Evolutionary conservation across 2,888 invertebrate genomes (phyloP), one percentile per base, ranked within the genome.

Genomic region (Spodoptera exigua): DNA sequence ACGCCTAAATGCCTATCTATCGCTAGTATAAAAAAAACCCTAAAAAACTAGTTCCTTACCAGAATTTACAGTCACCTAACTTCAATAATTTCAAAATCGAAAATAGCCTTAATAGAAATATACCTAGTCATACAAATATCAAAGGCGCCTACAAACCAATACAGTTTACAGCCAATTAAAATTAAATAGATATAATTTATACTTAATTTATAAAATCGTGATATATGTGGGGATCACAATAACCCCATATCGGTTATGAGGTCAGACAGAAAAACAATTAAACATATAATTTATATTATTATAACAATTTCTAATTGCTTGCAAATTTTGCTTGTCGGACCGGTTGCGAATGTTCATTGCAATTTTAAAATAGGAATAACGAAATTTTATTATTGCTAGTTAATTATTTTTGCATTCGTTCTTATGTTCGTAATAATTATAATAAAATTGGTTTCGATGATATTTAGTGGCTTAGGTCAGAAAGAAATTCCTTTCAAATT

Each of bases 231-330:
- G 41, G 73, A 47, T 51, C 49, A 58, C 54, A 57, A 47, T 53
- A 14, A 32, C 17, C 34, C 46, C 35, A 63, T 56, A 21, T 70
- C 53, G 59, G 70, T 56, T 63, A 56, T 9, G 70, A 60, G 74
- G 71, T 61, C 71, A 70, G 62, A 64, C 62, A 48, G 51, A 56
- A 49, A 43, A 52, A 74, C 60, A 74, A 58, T 70, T 61, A 57
- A 48, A 58, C 57, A 54, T 66, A 46, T 57, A 65, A 54, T 62
- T 44, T 59, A 63, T 62, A 27, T 35, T 40, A 13, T 45, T 51
- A 53, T 41, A 64, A 63, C 57, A 64, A 70, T 61, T 65, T 61
- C 53, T 54, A 61, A 73, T 70, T 64, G 63, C 70, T 49, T 46
- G 58, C 74, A 53, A 65, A 67, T 59, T 41, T 47, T 57, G 51